These are phyloP conservation scores for Varanus komodoensis DNA, from an alignment of 2,113 vertebrate species.

Conservation along the genomic window DNA sequence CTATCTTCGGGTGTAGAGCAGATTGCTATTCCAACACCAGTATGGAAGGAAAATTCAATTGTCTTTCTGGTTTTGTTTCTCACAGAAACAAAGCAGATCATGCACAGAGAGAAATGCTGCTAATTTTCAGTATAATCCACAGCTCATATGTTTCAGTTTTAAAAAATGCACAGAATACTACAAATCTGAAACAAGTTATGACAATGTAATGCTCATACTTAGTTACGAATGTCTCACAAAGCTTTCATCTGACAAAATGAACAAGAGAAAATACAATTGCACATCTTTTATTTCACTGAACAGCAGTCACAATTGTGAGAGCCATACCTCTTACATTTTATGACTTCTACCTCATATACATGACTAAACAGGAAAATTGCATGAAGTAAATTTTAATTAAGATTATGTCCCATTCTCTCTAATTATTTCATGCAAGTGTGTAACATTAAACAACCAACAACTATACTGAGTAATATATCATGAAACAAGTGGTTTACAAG, in stretches of 20 bases:
- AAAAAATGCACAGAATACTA: background rate
- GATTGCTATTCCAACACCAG: too few relatives aligned
- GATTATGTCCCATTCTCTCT: constrained; percentile 4
- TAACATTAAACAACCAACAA: constrained; percentile 13
- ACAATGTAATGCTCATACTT: background rate
- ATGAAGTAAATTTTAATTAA: constrained; percentile 10
- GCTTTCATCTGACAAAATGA: background rate
- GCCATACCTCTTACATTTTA: background rate
- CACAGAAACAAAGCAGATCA: background rate
- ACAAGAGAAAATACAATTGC: background rate
- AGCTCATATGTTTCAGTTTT: background rate
- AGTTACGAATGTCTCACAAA: background rate
- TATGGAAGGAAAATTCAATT: too few relatives aligned
- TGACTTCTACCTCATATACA: background rate
- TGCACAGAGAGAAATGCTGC: background rate
- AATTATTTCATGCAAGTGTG: constrained; percentile 10
- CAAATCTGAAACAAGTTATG: background rate
- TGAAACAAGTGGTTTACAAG: constrained; percentile 30
- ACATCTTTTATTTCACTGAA: background rate
- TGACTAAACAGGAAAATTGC: background rate
- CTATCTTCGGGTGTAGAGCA: too few relatives aligned
- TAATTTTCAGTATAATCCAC: background rate
- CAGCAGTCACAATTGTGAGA: background rate
- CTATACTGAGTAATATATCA: background rate
- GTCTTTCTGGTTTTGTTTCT: too few relatives aligned